Percentiles rank a stretch among this genome's conserved stretches.
Conservation (phyloP, 2,888 invertebrate species). For the Holacanthella duospinosa region DNA sequence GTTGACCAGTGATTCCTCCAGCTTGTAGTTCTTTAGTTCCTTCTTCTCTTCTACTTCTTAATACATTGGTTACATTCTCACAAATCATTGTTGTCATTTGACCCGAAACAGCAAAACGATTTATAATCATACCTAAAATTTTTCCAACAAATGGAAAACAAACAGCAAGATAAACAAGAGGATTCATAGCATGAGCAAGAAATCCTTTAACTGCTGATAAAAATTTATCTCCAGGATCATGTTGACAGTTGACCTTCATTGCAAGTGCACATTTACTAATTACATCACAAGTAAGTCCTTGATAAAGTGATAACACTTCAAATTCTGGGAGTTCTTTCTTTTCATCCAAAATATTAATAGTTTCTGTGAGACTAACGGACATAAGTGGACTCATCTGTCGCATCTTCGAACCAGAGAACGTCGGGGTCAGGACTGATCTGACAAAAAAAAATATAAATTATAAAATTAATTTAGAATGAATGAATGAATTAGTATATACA, state of each 20-base stretch:
- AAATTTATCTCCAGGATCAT: constrained; percentile 41
- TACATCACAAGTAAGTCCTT: constrained; percentile 46
- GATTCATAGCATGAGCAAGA: constrained; percentile 38
- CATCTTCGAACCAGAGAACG: constrained; percentile 45
- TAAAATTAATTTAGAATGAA: too few species aligned
- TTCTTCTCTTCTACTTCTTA: constrained; percentile 30
- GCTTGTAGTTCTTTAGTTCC: constrained; percentile 8
- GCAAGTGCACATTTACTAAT: constrained; percentile 46
- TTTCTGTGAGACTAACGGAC: constrained; percentile 41
- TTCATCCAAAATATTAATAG: constrained; percentile 41
- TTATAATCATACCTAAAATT: constrained; percentile 27
- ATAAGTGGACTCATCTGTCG: constrained; percentile 44
- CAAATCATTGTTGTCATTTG: constrained; percentile 39
- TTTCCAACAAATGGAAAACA: constrained; percentile 37
- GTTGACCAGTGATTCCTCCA: neutral
- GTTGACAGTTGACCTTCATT: constrained; percentile 42
- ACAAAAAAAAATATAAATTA: too few species aligned
- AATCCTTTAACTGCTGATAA: constrained; percentile 39
- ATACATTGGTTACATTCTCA: constrained; percentile 38
- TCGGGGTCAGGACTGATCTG: constrained; percentile 44
- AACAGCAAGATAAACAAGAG: constrained; percentile 37
- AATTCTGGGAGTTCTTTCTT: constrained; percentile 37
- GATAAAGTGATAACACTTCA: constrained; percentile 43
- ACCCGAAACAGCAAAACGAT: constrained; percentile 38
- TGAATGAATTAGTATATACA: too few species aligned